Evolutionary conservation across 2,888 invertebrate species (phyloP), one percentile per base, ranked within the genome.

Genomic region (Lepidocyrtoides sp.): DNA sequence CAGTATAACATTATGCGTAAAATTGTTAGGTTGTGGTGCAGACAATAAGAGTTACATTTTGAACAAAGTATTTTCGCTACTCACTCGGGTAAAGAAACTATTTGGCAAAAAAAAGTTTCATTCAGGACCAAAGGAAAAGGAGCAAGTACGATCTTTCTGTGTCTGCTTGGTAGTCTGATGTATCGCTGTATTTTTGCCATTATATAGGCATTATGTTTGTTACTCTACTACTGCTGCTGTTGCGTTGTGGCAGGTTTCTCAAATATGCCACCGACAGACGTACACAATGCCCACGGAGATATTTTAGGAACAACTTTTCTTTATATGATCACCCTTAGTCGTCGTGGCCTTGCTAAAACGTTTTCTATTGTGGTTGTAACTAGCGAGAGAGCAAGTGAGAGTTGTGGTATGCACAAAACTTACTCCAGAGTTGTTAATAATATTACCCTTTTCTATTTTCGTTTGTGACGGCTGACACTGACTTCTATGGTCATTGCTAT

Each of bases 211-310:
- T 32, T 32, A 5, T 57, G 57, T 66, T 5, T 75, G 72, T 41
- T 75, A 41, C 17, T 66, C n/a, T n/a, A 36, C 51, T 36, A 54
- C 14, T 32, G 44, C 77, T 77, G 23, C 77, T 48, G n/a, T 29
- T 48, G 51, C 32, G 89, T 36, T 69, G 57, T 32, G 63, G 89
- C 82, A 48, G 72, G 92, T 92, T 86, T 86, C 57, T 85, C 82
- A 82, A 92, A 92, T 89, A 92, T 89, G 92, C 92, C 92, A 92
- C 75, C 86, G 89, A 72, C 92, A 92, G 92, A 92, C 86, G 48
- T 79, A n/a, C n/a, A n/a, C n/a, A 81, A 51, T 72, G 86, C 86
- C 91, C 36, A 69, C 75, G 54, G 90, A 91, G 82, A 89, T 84
- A 83, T 77, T 83, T 75, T 63, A 79, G 69, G 66, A 44, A 66